Conservation (phyloP, 1,140 invertebrate species). For the Neotoxoptera formosana region DNA sequence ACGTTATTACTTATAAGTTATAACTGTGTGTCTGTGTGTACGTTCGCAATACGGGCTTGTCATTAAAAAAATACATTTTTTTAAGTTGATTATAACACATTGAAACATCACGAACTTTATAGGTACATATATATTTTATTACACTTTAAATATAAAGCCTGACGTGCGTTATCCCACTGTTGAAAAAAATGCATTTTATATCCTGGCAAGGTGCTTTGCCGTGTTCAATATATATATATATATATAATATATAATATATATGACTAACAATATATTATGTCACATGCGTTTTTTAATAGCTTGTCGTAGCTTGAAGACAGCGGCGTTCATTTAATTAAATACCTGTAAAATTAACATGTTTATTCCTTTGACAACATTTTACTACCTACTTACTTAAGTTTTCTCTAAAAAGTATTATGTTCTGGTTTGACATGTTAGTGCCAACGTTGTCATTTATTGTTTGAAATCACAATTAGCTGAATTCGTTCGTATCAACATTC, state of each 20-base stretch:
- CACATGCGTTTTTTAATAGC: slow-evolving; percentile 3
- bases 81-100: background rate
- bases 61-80: background rate
- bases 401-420: background rate
- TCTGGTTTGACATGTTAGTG: background rate
- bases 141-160: background rate
- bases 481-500: background rate
- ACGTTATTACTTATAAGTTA: background rate
- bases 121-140: background rate
- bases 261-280: background rate
- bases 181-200: background rate
- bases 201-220: background rate
- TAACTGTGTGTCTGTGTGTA: background rate
- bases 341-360: slow-evolving; percentile 10
- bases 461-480: background rate
- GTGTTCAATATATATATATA: background rate
- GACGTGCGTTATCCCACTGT: background rate
- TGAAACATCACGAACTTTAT: background rate
- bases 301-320: background rate
- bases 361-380: background rate
- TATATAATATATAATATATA: no score
- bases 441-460: background rate
- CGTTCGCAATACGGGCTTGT: background rate
- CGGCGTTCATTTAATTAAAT: background rate
- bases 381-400: background rate